A percentile compares a stretch with the other conserved stretches of the same genome.
Conservation (phyloP, 64 coral and sea anemone genomes). For the Montipora capricornis region DNA sequence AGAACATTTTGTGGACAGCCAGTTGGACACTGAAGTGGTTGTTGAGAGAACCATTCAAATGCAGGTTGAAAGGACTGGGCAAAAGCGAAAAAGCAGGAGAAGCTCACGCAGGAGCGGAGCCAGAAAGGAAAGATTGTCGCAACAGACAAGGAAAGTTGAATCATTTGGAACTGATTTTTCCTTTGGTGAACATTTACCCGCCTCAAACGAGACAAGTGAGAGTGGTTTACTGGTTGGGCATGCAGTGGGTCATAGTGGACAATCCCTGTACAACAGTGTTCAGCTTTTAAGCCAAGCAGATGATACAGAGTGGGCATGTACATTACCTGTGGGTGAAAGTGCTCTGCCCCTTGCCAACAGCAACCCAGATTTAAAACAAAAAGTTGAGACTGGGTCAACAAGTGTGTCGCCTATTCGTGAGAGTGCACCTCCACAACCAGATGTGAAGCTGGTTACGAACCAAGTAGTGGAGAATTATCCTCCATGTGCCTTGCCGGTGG, state of each 20-base stretch:
- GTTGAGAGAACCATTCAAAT: background rate
- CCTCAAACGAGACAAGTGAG: no score
- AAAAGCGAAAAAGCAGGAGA: background rate
- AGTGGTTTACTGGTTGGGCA: no score
- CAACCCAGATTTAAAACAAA: no score
- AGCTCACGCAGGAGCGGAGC: background rate
- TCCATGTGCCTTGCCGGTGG: no score
- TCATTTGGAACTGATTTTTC: background rate
- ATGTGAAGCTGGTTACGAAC: no score
- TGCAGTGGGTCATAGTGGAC: no score
- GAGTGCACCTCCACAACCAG: background rate
- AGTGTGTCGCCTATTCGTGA: background rate
- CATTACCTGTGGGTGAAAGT: no score
- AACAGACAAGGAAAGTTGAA: background rate
- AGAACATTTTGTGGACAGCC: background rate
- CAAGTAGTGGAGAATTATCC: no score
- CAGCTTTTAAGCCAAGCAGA: background rate
- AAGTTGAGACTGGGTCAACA: background rate
- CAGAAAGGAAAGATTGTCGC: background rate
- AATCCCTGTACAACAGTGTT: background rate
- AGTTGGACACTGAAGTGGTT: background rate
- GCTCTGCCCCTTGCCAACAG: no score
- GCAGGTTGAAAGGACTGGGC: background rate
- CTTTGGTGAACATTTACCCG: background rate
- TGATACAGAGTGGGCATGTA: no score